Percentiles rank a stretch among this genome's conserved stretches.
Conservation (phyloP, 2,888 invertebrate species). For the Apoderus coryli region DNA sequence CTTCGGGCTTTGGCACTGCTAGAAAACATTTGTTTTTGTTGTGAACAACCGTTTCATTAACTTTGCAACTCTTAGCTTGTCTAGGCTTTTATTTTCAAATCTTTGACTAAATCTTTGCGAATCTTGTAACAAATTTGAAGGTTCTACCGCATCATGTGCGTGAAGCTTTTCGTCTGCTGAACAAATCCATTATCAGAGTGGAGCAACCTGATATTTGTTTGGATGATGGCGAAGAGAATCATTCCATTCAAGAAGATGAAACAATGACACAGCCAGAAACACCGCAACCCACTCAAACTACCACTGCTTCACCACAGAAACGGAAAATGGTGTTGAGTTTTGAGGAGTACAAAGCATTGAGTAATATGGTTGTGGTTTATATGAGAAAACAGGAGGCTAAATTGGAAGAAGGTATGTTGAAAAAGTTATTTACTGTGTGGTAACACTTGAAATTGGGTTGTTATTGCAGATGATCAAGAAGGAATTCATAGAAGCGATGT, state of each 20-base stretch:
- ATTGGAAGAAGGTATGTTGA: constrained; percentile 42
- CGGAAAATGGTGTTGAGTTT: constrained; percentile 73
- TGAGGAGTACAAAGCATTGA: constrained; percentile 85
- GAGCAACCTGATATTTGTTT: constrained; percentile 95
- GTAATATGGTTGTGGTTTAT: constrained; percentile 80
- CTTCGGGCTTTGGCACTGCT: no score
- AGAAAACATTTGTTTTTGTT: no score
- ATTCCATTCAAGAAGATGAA: constrained; percentile 31
- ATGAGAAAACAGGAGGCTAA: constrained; percentile 74
- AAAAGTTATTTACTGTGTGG: constrained; percentile 3
- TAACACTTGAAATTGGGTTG: constrained; percentile 1
- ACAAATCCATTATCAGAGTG: constrained; percentile 92
- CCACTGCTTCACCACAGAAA: constrained; percentile 32
- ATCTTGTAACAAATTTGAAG: no score
- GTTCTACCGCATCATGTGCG: constrained; percentile 69
- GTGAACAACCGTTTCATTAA: no score
- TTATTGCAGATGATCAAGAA: constrained; percentile 32
- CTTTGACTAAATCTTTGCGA: no score
- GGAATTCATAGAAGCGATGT: constrained; percentile 68
- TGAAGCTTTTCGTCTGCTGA: constrained; percentile 74
- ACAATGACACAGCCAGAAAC: constrained; percentile 22
- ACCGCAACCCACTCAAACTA: constrained; percentile 19
- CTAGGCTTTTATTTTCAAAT: no score
- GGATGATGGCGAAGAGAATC: constrained; percentile 56
- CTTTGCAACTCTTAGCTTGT: no score